These are phyloP conservation scores for Salvelinus fontinalis DNA, from an alignment of 2,113 vertebrate genomes.

Conservation along the genomic window DNA sequence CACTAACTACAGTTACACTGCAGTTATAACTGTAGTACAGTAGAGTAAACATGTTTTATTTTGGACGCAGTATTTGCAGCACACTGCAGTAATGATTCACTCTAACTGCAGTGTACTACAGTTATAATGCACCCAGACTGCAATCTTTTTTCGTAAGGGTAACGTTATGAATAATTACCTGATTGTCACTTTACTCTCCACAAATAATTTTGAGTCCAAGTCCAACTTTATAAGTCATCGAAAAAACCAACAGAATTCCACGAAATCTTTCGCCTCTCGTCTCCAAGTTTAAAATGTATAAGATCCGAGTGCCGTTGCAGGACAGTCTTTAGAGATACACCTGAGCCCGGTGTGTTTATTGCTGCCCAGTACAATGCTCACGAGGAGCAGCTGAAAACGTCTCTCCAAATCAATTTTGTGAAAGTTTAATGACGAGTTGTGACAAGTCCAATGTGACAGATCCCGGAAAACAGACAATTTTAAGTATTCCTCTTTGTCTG, in stretches of 20 bases:
- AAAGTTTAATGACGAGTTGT: slow-evolving; percentile 22
- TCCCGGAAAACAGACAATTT: slow-evolving; percentile 34
- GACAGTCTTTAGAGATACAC: slow-evolving; percentile 55
- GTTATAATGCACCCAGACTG: no score
- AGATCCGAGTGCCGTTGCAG: slow-evolving; percentile 48
- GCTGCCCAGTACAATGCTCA: slow-evolving; percentile 42
- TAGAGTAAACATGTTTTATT: no score
- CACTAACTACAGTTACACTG: no score
- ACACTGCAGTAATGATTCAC: no score
- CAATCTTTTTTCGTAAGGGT: no score
- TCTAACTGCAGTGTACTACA: no score
- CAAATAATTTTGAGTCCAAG: slow-evolving; percentile 54
- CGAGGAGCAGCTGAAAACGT: slow-evolving; percentile 30
- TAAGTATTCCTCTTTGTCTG: slow-evolving; percentile 52
- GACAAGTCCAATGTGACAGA: slow-evolving; percentile 29
- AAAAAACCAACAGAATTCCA: slow-evolving; percentile 54
- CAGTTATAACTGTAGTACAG: no score
- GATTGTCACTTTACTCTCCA: slow-evolving; percentile 36
- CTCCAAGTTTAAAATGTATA: slow-evolving; percentile 49
- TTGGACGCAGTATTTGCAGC: no score
- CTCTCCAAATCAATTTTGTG: slow-evolving; percentile 34
- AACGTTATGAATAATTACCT: slow-evolving; percentile 49
- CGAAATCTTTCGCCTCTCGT: slow-evolving; percentile 42
- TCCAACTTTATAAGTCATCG: slow-evolving; percentile 53
- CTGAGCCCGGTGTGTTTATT: slow-evolving; percentile 50